Conservation (phyloP, 2,113 vertebrate species). For the Mystacornis crossleyi region DNA sequence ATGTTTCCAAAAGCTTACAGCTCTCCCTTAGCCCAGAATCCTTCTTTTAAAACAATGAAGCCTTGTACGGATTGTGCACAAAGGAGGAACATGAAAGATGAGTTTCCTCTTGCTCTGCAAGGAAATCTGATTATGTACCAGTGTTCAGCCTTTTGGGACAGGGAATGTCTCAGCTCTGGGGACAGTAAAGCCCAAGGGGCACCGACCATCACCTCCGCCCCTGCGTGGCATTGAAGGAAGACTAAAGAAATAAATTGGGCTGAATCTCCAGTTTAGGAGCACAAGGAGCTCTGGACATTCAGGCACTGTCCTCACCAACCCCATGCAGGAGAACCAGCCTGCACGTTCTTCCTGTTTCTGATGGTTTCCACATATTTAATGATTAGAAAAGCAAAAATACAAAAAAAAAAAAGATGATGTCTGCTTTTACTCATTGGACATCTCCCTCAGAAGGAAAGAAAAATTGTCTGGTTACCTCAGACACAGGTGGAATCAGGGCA, state of each 20-base stretch:
- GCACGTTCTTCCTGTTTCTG: fast-evolving
- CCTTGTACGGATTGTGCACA: background rate
- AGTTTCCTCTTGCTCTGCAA: background rate
- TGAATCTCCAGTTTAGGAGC: background rate
- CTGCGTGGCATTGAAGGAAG: fast-evolving
- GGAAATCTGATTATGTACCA: background rate
- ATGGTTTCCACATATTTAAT: background rate
- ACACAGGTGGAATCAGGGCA: background rate
- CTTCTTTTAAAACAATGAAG: background rate
- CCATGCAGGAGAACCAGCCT: background rate
- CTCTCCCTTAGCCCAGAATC: background rate
- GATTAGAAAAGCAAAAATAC: background rate
- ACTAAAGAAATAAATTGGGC: background rate
- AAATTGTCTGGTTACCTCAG: background rate
- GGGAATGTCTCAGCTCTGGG: background rate
- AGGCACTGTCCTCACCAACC: background rate
- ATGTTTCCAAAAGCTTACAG: constrained; percentile 3
- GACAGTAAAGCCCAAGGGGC: background rate
- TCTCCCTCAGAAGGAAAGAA: background rate
- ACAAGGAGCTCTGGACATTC: background rate
- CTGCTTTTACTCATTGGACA: background rate
- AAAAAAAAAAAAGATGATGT: background rate
- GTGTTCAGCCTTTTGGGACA: background rate
- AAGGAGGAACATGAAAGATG: background rate
- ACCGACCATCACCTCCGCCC: background rate